Evolutionary conservation across 1,140 invertebrate species (phyloP), one percentile per base, ranked within the genome.

Genomic region (Brachionus sp.): DNA sequence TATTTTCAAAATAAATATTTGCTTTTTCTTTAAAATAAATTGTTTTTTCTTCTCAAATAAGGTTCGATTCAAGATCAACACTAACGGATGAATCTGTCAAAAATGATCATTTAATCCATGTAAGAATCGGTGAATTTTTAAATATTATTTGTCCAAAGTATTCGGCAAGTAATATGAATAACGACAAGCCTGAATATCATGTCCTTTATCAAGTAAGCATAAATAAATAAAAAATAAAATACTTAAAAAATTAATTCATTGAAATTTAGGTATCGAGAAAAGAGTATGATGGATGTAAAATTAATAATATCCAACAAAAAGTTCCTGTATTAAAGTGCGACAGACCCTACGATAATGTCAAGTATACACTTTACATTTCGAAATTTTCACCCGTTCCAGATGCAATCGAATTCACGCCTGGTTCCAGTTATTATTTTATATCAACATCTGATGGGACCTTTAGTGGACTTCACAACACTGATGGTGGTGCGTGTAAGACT

Each of bases 81-180:
- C 37, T 35, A 46, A 75, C 37, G 39, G 70, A 75, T 29, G 44
- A 75, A 75, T 46, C 70, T 46, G 42, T 46, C 42, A 44, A 75
- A 73, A 73, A 16, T 19, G 44, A 78, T 80, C 77, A 80, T 62
- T 57, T 80, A 62, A 66, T 80, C n/a, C 23, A 80, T 25, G 77
- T 80, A 23, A 12, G 77, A 80, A 80, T 80, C 35, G 77, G 77
- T 62, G 77, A 80, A 62, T 80, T 80, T 80, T 66, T 80, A 37
- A 80, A 80, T 42, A 80, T 80, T 13, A 62, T 62, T 44, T 80
- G 77, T 5, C 77, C 77, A 16, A 80, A 80, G 23, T 75, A 75
- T 75, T 44, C 42, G 42, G 23, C 44, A 23, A 44, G 44, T 46
- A 75, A 12, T 29, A 23, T 19, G n/a, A 5, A 44, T 10, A 75